Evolutionary conservation across 2,888 invertebrate genomes (phyloP), one percentile per base, ranked within the genome.

Genomic region (Myathropa florea): DNA sequence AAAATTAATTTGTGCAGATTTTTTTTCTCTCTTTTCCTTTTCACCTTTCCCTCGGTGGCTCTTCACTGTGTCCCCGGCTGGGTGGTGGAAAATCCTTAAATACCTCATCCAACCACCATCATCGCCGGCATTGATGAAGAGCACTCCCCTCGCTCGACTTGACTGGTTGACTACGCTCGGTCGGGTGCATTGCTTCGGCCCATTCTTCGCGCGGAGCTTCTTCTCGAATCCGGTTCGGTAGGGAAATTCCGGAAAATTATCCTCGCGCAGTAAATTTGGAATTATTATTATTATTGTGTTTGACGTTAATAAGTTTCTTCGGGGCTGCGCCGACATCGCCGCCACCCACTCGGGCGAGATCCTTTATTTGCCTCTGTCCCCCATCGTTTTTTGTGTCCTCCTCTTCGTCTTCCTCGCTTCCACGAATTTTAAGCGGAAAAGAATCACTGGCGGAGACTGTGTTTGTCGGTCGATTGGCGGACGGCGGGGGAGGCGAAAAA

Each of bases 211-310:
- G 10, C 2, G 12, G 53, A 7, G 61, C 23, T 12, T 26, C n/a
- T 18, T n/a, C 26, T 60, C 26, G 59, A 18, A 26, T 72, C 71
- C 79, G 46, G 79, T 71, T 63, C 39, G 73, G 75, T 33, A 39
- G 60, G 61, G 18, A 82, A 82, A 86, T 86, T 86, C 86, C 86
- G 86, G 86, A 86, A 86, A 86, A 86, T 86, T 86, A 86, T 86
- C 83, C 71, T 71, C 78, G 83, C 83, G 73, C 86, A 71, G 78
- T 86, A 83, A 86, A 86, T 83, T 86, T 71, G 83, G 83, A 86
- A 86, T 86, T 82, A 86, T 86, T 86, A 85, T 85, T 82, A 86
- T 86, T 86, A 86, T 86, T 86, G 83, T 86, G 86, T 86, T 83
- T 86, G 86, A 86, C 82, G 86, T 86, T 86, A 86, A 86, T 86